Conservation (phyloP, 2,888 invertebrate species). For the Noctua fimbriata region DNA sequence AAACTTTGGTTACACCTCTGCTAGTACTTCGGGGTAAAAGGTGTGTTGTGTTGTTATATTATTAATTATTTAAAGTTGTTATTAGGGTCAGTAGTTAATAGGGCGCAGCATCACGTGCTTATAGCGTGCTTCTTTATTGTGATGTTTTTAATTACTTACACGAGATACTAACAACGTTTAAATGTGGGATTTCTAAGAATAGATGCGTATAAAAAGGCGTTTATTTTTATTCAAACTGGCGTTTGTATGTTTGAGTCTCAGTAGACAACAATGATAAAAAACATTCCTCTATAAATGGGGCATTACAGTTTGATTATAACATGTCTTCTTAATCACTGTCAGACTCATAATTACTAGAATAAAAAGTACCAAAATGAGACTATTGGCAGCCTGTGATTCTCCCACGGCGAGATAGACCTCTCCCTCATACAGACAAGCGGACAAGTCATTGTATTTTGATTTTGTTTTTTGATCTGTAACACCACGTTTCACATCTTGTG, state of each 20-base stretch:
- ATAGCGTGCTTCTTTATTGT: neutral
- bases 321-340: neutral
- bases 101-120: neutral
- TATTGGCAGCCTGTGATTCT: neutral
- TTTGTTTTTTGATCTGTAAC: neutral
- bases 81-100: slow-evolving; percentile 9
- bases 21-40: neutral
- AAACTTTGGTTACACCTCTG: neutral
- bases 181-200: slow-evolving; percentile 11
- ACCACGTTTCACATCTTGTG: neutral
- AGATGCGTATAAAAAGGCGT: neutral
- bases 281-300: neutral
- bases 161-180: slow-evolving; percentile 6
- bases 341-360: neutral
- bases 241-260: neutral
- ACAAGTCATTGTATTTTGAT: neutral
- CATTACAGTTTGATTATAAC: neutral
- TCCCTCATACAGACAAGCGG: neutral
- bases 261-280: neutral
- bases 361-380: neutral
- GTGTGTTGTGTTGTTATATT: neutral
- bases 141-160: slow-evolving; percentile 2
- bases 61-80: slow-evolving; percentile 13
- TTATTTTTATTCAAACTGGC: slow-evolving; percentile 15
- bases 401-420: neutral